A percentile compares a stretch with the other conserved stretches of the same genome.
Evolutionary conservation across 2,888 invertebrate genomes (phyloP).

Genomic region (Apodemia hepburni): DNA sequence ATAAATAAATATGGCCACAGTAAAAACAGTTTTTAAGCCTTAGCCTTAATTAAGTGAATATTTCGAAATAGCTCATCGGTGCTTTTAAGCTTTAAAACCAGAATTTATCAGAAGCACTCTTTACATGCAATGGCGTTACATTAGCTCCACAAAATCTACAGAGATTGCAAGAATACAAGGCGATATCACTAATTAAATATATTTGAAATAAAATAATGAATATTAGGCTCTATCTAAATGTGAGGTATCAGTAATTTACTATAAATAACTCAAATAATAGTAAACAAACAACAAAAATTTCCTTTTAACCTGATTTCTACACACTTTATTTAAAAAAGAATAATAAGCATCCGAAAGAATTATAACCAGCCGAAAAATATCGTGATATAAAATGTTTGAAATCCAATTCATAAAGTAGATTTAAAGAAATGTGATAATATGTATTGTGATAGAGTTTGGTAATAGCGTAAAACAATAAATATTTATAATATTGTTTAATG

Average conservation of each 20-base stretch:
- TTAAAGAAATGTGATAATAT: background rate
- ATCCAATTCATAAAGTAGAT: background rate
- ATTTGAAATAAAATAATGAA: no score
- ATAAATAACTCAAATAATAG: no score
- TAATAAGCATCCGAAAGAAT: no score
- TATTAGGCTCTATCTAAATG: no score
- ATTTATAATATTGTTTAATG: background rate
- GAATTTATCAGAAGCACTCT: background rate
- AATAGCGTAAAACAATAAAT: background rate
- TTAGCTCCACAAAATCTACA: conserved; percentile 7
- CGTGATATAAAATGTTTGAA: background rate
- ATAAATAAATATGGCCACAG: background rate
- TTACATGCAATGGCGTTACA: background rate
- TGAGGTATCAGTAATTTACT: no score
- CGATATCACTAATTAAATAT: background rate
- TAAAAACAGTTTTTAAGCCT: background rate
- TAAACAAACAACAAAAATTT: background rate
- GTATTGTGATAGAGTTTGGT: background rate
- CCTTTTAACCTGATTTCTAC: background rate
- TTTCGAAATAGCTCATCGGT: conserved; percentile 5
- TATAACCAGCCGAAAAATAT: background rate
- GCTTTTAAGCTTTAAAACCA: background rate
- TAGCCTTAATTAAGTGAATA: background rate
- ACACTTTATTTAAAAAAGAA: no score
- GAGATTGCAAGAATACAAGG: conserved; percentile 9